Conservation (phyloP, 2,888 invertebrate genomes). For the Cephus pulcher region DNA sequence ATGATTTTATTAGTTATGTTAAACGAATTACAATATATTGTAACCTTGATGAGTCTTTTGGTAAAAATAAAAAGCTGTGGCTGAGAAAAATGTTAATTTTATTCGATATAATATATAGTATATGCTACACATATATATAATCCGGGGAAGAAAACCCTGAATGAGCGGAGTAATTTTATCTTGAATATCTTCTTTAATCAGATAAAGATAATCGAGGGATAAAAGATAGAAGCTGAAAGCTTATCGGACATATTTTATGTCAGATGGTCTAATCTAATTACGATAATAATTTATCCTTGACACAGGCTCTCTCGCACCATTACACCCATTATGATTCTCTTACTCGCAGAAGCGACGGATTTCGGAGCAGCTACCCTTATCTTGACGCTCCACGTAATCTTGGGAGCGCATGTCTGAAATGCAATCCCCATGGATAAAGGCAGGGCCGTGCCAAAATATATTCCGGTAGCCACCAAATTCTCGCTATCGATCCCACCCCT, state of each 20-base stretch:
- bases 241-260: background rate
- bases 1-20: background rate
- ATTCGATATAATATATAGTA: background rate
- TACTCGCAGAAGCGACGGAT: constrained; percentile 20
- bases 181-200: background rate
- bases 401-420: constrained; percentile 31
- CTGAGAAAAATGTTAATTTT: background rate
- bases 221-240: background rate
- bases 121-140: background rate
- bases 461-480: background rate
- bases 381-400: constrained; percentile 14
- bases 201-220: background rate
- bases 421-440: background rate
- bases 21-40: background rate
- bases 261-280: constrained; percentile 13
- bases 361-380: constrained; percentile 17
- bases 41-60: background rate
- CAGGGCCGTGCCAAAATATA: background rate
- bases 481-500: background rate
- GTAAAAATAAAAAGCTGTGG: background rate
- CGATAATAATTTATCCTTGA: constrained; percentile 24
- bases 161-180: background rate
- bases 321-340: constrained; percentile 25
- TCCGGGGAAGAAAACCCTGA: background rate
- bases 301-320: constrained; percentile 31